Evolutionary conservation across 2,888 invertebrate species (phyloP).

Genomic region (Acrobeloides nanus): DNA sequence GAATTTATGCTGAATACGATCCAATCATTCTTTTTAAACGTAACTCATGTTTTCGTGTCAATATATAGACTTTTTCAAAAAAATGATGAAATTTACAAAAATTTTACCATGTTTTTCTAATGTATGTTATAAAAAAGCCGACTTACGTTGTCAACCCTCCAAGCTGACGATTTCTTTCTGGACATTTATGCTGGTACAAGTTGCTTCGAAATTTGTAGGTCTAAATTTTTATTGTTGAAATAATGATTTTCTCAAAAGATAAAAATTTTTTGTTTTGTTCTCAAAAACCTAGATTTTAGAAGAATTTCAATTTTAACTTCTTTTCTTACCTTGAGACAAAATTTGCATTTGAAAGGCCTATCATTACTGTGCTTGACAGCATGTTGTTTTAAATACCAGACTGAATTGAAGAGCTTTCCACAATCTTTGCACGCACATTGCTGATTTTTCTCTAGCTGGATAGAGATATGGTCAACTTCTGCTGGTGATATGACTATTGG

Average conservation of each 20-base stretch:
- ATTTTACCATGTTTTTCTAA: constrained; percentile 2
- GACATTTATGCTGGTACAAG: constrained; percentile 53
- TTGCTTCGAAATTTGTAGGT: constrained; percentile 54
- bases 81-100: constrained; percentile 6
- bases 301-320: background rate
- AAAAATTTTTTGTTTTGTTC: constrained; percentile 4
- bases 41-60: no score
- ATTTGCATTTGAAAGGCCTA: constrained; percentile 53
- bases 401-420: constrained; percentile 38
- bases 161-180: constrained; percentile 37
- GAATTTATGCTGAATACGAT: no score
- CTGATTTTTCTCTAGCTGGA: constrained; percentile 51
- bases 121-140: background rate
- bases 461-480: constrained; percentile 47
- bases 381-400: constrained; percentile 50
- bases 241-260: background rate
- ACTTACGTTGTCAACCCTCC: no score
- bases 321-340: constrained; percentile 42
- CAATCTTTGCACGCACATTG: constrained; percentile 52
- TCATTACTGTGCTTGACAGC: constrained; percentile 53
- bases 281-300: background rate
- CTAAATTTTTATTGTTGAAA: constrained; percentile 19
- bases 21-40: no score
- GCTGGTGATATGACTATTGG: constrained; percentile 50
- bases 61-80: no score